Percentiles rank a stretch among this genome's conserved stretches.
Conservation (phyloP, 2,888 invertebrate species). For the Alsophila aescularia region DNA sequence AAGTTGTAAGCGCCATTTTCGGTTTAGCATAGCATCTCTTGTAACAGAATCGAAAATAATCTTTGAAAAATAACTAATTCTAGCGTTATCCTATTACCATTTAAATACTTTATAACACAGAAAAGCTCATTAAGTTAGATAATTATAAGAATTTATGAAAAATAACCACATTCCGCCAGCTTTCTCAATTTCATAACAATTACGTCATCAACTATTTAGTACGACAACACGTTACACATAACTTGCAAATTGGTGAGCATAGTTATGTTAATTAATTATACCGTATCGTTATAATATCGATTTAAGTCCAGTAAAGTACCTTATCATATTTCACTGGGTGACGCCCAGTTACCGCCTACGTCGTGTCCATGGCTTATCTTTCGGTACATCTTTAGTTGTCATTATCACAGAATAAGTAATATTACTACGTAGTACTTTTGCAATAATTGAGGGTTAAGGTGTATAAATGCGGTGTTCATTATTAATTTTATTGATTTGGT, state of each 20-base stretch:
- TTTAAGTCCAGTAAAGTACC: constrained; percentile 40
- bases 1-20: too few species aligned
- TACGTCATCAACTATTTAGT: constrained; percentile 39
- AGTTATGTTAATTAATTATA: constrained; percentile 65
- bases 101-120: not conserved
- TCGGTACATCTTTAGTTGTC: constrained; percentile 51
- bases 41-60: too few species aligned
- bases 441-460: constrained; percentile 40
- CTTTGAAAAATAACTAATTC: not conserved
- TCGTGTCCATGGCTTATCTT: constrained; percentile 65
- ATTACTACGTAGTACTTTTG: constrained; percentile 42
- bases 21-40: too few species aligned
- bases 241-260: constrained; percentile 40
- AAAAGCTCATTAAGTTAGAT: constrained; percentile 1
- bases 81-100: not conserved
- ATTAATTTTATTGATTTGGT: not conserved
- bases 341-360: constrained; percentile 73
- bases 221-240: constrained; percentile 47
- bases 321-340: constrained; percentile 54
- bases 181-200: constrained; percentile 27
- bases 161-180: constrained; percentile 20
- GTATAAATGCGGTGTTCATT: constrained; percentile 1
- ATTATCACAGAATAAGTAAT: too few species aligned
- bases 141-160: constrained; percentile 13
- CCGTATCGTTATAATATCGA: constrained; percentile 33